Evolutionary conservation across 2,888 invertebrate genomes (phyloP).

Genomic region (Laothoe populi): DNA sequence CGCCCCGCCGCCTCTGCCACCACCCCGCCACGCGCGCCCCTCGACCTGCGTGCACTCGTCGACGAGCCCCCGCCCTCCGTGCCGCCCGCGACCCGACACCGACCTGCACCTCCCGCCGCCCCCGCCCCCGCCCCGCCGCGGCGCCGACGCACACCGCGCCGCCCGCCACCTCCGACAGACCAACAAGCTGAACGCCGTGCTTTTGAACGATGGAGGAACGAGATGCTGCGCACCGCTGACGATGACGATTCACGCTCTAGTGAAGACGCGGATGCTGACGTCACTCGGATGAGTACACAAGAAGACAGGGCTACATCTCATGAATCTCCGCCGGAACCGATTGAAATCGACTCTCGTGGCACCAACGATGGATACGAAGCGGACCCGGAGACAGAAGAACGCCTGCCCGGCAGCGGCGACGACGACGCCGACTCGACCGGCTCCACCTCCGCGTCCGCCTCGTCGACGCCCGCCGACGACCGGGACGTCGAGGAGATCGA

Average conservation of each 20-base stretch:
- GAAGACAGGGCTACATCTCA: conserved; percentile 30
- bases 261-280: conserved; percentile 52
- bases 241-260: conserved; percentile 59
- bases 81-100: conserved; percentile 35
- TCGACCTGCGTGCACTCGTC: conserved; percentile 47
- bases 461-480: conserved; percentile 46
- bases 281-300: conserved; percentile 32
- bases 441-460: conserved; percentile 49
- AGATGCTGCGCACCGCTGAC: conserved; percentile 53
- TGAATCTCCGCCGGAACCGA: conserved; percentile 30
- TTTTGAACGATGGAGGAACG: conserved; percentile 71
- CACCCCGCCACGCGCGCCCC: conserved; percentile 43
- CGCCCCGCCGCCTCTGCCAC: conserved; percentile 39
- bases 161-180: conserved; percentile 46
- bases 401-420: conserved; percentile 44
- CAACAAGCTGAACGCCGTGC: conserved; percentile 64
- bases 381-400: conserved; percentile 47
- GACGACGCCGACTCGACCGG: conserved; percentile 52
- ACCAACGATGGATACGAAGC: conserved; percentile 42
- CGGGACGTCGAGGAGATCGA: conserved; percentile 36
- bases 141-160: conserved; percentile 47
- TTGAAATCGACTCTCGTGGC: conserved; percentile 38
- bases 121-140: conserved; percentile 42
- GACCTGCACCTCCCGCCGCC: conserved; percentile 38
- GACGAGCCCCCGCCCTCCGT: conserved; percentile 35